These are phyloP conservation scores for Scalopus aquaticus DNA, from an alignment of 2,113 vertebrate genomes.

Conservation along the genomic window DNA sequence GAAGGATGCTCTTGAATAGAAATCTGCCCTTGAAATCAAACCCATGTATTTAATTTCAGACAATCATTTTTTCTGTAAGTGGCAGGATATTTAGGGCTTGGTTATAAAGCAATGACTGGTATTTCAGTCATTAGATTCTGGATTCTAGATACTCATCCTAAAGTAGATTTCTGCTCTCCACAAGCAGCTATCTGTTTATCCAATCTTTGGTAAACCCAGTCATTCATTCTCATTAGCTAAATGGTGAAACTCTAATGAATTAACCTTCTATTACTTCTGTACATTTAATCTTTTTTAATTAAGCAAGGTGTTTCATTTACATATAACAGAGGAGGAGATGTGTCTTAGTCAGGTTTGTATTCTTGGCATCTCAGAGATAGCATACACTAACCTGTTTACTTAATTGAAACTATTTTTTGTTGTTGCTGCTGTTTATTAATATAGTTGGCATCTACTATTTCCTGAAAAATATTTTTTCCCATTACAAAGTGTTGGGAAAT, in stretches of 20 bases:
- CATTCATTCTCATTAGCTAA: not conserved
- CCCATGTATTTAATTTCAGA: not conserved
- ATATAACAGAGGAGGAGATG: not conserved
- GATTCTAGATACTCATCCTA: not conserved
- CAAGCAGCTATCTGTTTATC: not conserved
- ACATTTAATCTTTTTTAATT: not conserved
- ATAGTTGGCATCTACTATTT: slow-evolving; percentile 4
- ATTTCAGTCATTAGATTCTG: not conserved
- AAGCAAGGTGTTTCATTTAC: not conserved
- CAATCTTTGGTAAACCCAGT: not conserved
- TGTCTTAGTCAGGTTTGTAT: not conserved
- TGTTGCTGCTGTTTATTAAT: not conserved
- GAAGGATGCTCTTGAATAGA: not conserved
- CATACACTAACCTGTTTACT: not conserved
- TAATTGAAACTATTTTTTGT: not conserved
- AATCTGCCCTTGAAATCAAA: not conserved
- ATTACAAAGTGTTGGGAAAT: not conserved
- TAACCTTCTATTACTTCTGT: not conserved
- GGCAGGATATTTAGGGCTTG: not conserved
- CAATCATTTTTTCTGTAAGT: not conserved
- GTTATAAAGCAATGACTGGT: not conserved
- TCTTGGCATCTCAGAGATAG: not conserved
- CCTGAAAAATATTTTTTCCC: not conserved
- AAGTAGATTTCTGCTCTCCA: not conserved
- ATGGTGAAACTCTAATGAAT: not conserved